A percentile compares a stretch with the other conserved stretches of the same genome.
phyloP scores from a whole-genome alignment of 2,113 vertebrate genomes.

The Regulus satrapa region DNA sequence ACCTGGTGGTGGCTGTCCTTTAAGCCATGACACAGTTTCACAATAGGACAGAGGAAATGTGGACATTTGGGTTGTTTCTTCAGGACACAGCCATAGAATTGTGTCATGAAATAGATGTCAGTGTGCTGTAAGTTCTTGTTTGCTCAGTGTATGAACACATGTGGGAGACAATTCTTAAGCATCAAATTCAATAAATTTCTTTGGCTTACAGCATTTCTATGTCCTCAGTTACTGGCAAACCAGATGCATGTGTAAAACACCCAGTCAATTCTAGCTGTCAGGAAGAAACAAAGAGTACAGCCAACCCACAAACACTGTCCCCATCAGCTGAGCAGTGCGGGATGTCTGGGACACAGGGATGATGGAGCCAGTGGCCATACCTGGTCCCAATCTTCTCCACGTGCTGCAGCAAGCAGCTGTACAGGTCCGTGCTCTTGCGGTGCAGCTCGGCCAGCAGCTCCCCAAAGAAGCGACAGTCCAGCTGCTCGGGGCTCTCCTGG shows the following conservation, averaged over 20 bases:
- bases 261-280: neutral
- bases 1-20: neutral
- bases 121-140: neutral
- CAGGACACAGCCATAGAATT: neutral
- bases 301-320: neutral
- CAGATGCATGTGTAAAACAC: neutral
- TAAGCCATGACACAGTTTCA: neutral
- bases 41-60: neutral
- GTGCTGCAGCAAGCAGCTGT: conserved; percentile 85
- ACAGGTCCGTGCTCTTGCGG: conserved; percentile 87
- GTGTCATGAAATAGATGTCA: accelerated
- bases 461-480: conserved; percentile 93
- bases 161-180: neutral
- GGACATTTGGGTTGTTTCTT: neutral
- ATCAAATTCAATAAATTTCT: neutral
- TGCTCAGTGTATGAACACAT: neutral
- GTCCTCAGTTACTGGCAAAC: neutral
- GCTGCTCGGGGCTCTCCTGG: conserved; percentile 58
- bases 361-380: conserved; percentile 22
- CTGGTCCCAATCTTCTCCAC: conserved; percentile 86
- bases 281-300: neutral
- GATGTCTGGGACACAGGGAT: accelerated
- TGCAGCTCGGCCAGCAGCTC: conserved; percentile 92
- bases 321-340: neutral
- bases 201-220: neutral